Conservation (phyloP, 2,888 invertebrate species). For the Standfussiana lucernea region DNA sequence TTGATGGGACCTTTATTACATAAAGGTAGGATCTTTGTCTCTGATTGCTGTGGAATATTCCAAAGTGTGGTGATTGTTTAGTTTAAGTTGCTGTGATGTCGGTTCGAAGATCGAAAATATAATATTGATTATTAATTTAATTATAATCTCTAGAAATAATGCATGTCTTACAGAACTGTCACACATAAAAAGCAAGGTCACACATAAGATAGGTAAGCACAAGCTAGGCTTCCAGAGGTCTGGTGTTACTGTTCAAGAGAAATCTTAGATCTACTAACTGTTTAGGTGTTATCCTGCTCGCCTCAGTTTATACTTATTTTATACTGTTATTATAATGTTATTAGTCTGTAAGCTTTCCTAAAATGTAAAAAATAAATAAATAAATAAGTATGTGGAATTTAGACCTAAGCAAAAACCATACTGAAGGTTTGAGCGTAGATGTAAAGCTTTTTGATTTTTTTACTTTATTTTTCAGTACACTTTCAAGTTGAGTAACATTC, state of each 20-base stretch:
- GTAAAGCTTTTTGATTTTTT: not conserved
- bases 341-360: no score
- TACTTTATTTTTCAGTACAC: not conserved
- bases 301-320: not conserved
- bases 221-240: not conserved
- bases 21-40: not conserved
- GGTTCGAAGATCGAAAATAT: no score
- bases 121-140: not conserved
- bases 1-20: not conserved
- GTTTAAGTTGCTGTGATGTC: not conserved
- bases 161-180: not conserved
- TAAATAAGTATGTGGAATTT: not conserved
- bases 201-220: not conserved
- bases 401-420: not conserved
- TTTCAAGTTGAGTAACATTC: not conserved
- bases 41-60: not conserved
- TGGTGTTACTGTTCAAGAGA: not conserved
- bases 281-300: not conserved
- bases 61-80: not conserved
- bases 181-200: not conserved
- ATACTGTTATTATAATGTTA: no score
- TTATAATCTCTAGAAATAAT: not conserved
- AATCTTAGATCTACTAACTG: not conserved
- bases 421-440: not conserved
- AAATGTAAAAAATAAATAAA: no score